Conservation (phyloP, 1,140 invertebrate genomes). For the Zophobas morio region DNA sequence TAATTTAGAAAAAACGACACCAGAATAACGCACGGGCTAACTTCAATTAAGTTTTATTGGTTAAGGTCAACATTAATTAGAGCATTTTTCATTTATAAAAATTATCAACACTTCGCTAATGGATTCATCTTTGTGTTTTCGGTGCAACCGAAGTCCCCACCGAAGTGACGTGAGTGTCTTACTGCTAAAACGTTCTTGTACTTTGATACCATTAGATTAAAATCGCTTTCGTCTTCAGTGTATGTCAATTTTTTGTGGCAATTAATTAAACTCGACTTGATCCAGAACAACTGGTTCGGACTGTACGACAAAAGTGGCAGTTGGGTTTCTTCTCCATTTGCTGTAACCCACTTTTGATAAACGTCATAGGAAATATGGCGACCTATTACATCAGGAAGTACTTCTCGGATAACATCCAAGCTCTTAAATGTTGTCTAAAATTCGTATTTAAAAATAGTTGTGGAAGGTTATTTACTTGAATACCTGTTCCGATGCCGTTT, state of each 20-base stretch:
- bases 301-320: constrained; percentile 22
- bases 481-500: too few species aligned
- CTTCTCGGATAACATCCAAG: background rate
- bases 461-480: too few species aligned
- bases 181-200: background rate
- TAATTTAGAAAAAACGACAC: constrained; percentile 22
- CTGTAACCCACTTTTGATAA: constrained; percentile 21
- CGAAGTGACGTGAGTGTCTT: constrained; percentile 27
- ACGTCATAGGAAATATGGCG: constrained; percentile 23
- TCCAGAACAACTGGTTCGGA: constrained; percentile 47
- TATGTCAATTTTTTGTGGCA: constrained; percentile 8
- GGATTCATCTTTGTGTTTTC: constrained; percentile 22
- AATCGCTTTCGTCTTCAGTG: background rate
- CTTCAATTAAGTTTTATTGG: constrained; percentile 28
- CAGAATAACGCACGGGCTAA: background rate
- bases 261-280: constrained; percentile 26
- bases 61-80: constrained; percentile 33
- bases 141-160: constrained; percentile 7
- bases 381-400: constrained; percentile 13
- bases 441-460: background rate
- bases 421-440: background rate
- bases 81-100: background rate
- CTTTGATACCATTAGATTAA: background rate
- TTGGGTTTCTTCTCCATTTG: constrained; percentile 7
- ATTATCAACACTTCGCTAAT: constrained; percentile 10